Percentiles rank a stretch among this genome's conserved stretches.
Conservation (phyloP, 2,113 vertebrate genomes). For the rat (Rattus norvegicus) region DNA sequence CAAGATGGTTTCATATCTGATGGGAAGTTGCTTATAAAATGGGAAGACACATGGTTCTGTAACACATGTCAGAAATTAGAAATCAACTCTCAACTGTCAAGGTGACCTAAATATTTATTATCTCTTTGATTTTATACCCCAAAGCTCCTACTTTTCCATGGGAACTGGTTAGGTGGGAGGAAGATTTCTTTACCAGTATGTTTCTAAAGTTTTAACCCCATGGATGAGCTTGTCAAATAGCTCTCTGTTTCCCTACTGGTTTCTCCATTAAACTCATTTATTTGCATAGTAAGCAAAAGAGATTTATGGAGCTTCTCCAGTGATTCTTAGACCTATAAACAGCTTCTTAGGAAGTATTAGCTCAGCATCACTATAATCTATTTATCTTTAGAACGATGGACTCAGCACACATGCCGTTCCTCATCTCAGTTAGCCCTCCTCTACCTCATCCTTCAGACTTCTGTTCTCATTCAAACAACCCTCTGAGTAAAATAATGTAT, state of each 20-base stretch:
- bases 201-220: background rate
- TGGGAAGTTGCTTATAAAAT: background rate
- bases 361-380: background rate
- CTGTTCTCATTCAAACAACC: background rate
- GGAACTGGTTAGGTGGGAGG: background rate
- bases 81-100: background rate
- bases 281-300: background rate
- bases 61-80: constrained; percentile 56
- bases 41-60: constrained; percentile 7
- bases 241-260: background rate
- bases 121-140: background rate
- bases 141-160: background rate
- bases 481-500: background rate
- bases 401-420: background rate
- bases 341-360: background rate
- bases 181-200: background rate
- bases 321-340: background rate
- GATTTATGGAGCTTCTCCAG: background rate
- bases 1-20: constrained; percentile 12
- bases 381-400: background rate
- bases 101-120: background rate
- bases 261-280: constrained; percentile 2
- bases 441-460: background rate
- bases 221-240: background rate
- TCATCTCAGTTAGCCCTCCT: background rate